Conservation (phyloP, 2,888 invertebrate genomes). For the Dasysyrphus albostriatus region DNA sequence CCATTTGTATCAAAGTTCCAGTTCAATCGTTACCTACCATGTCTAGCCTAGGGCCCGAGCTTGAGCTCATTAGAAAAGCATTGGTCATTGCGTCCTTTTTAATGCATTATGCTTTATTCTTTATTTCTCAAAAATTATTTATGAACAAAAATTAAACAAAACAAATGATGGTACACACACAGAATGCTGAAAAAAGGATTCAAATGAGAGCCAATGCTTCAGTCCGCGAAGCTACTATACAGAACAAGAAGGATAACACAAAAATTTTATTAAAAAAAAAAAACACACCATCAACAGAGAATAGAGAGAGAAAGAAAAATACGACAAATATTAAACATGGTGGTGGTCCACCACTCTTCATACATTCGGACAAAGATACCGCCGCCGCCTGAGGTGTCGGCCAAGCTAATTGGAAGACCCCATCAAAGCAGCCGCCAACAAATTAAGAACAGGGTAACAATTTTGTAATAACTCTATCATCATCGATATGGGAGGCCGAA, state of each 20-base stretch:
- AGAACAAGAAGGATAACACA: constrained; percentile 30
- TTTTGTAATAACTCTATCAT: constrained; percentile 84
- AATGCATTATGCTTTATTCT: not conserved
- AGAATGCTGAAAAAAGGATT: constrained; percentile 18
- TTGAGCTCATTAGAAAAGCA: not conserved
- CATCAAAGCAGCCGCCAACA: constrained; percentile 79
- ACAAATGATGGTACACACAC: not conserved
- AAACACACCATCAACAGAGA: not conserved
- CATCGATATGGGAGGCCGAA: constrained; percentile 83
- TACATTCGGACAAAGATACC: constrained; percentile 78
- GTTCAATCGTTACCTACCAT: not conserved
- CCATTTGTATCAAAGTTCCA: too few species aligned
- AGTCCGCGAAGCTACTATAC: constrained; percentile 24
- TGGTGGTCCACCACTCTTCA: constrained; percentile 73
- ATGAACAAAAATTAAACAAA: not conserved
- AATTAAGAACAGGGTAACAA: constrained; percentile 79
- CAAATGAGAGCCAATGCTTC: constrained; percentile 36
- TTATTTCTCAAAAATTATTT: not conserved
- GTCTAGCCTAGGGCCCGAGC: not conserved
- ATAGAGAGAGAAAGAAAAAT: constrained; percentile 5
- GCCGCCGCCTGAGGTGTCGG: constrained; percentile 79
- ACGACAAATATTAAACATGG: constrained; percentile 62
- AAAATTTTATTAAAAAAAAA: constrained; percentile 22
- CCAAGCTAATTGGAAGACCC: constrained; percentile 80
- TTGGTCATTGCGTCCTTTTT: not conserved